Conservation (phyloP, 1,140 invertebrate genomes). For the Lepidurus apus region DNA sequence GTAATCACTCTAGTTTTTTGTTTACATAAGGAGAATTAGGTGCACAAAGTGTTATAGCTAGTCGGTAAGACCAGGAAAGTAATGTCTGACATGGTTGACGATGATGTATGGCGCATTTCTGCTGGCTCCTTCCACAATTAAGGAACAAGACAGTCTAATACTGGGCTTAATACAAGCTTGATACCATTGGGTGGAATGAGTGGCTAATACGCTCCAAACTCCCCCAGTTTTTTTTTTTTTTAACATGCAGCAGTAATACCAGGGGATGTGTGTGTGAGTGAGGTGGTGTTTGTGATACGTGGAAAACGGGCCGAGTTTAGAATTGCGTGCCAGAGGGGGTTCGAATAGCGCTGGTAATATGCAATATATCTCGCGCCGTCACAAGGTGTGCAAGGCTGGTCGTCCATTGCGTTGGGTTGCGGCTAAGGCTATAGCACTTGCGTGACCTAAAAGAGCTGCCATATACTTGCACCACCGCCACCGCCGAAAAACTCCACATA, state of each 20-base stretch:
- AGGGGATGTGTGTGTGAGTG: neutral
- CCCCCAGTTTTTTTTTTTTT: neutral
- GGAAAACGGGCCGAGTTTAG: neutral
- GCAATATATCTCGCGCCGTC: constrained; percentile 20
- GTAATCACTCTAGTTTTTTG: no score
- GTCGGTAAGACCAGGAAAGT: neutral
- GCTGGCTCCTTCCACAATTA: neutral
- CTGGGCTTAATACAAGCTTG: neutral
- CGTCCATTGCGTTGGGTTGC: constrained; percentile 17
- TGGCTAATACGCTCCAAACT: neutral
- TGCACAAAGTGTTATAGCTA: no score
- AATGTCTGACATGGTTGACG: neutral
- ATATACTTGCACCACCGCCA: constrained; percentile 16
- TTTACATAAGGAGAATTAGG: no score
- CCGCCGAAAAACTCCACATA: neutral
- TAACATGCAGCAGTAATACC: neutral
- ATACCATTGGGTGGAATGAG: neutral
- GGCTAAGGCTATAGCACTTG: constrained; percentile 7
- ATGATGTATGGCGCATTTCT: constrained; percentile 22
- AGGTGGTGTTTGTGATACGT: constrained; percentile 17
- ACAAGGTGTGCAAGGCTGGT: constrained; percentile 8
- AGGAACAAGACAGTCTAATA: neutral
- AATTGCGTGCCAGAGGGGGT: constrained; percentile 4
- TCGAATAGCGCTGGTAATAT: constrained; percentile 9
- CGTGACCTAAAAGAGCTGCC: constrained; percentile 20